Base-by-base conservation (phyloP, 1,140 invertebrate genomes). In the Trichonephila clavata region DNA sequence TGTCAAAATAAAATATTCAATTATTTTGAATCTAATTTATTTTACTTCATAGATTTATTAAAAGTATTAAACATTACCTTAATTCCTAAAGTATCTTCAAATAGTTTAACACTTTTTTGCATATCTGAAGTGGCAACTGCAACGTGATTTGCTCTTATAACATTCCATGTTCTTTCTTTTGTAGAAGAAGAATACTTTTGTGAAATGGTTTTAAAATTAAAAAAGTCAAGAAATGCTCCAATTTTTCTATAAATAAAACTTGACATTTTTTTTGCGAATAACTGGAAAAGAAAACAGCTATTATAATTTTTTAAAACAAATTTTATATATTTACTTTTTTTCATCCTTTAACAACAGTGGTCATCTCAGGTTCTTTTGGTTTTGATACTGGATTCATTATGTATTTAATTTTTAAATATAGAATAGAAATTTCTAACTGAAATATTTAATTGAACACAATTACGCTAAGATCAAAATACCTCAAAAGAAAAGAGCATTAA, bases 61-160 rank as follows among this genome's bases (percentile, higher is more conserved):
- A 50, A 59, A 50, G 60, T 86, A 91, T 21, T 71, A 92, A 27
- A 59, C 3, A 80, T 94, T 94, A 97, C 96, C 95, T 96, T 96
- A 21, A 96, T 96, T 81, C 96, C 96, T 6, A 97, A 95, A 20
- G 97, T 95, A 95, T 97, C 96, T 94, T 96, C 96, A 94, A 97
- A 97, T 59, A 97, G 95, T 59, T 95, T 94, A 7, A 96, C 95
- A 59, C 96, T 95, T 94, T 96, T 96, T 87, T 97, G 95, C 50
- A 97, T 95, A 94, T 97, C 96, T 50, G 96, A 96, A 7, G 96
- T 96, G 50, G 97, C 97, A 93, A 97, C 96, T 8, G 97, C 97
- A 43, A 97, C 96, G 95, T 97, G 97, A 95, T 97, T 97, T 13
- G 97, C 95, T 94, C 96, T 96, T 59, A 97, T 96, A 50, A 97